Conservation (phyloP, 2,888 invertebrate species). For the Cryptocheilus praepositus region DNA sequence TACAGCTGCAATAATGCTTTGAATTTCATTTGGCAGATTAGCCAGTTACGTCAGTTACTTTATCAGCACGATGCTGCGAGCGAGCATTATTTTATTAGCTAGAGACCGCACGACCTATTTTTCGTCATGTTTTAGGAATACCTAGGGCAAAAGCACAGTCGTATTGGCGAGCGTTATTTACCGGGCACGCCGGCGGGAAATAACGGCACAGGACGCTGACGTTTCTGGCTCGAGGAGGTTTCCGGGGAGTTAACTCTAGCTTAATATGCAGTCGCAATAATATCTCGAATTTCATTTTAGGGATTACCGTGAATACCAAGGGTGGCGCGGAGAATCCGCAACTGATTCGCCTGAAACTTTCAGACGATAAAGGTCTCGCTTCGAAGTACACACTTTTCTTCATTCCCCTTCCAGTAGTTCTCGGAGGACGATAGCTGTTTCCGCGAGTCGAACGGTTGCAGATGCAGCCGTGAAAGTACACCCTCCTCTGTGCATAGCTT, state of each 20-base stretch:
- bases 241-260: too few species aligned
- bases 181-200: conserved; percentile 19
- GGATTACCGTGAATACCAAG: conserved; percentile 30
- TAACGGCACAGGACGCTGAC: conserved; percentile 5
- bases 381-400: conserved; percentile 35
- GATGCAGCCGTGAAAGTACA: conserved; percentile 35
- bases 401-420: conserved; percentile 8
- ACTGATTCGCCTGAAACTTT: conserved; percentile 40
- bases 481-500: conserved; percentile 31
- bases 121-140: too few species aligned
- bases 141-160: too few species aligned
- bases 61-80: too few species aligned
- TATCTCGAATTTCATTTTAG: conserved; percentile 30
- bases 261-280: neutral
- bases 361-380: conserved; percentile 36
- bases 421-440: conserved; percentile 1
- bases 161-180: conserved; percentile 18
- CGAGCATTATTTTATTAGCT: too few species aligned
- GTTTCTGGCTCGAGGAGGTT: too few species aligned
- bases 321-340: conserved; percentile 19
- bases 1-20: too few species aligned
- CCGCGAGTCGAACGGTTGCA: conserved; percentile 28
- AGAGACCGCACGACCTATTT: too few species aligned
- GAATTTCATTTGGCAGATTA: too few species aligned
- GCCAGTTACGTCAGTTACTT: too few species aligned